phyloP scores from a whole-genome alignment of 1,140 invertebrate genomes.

The Temnothorax curvispinosus region DNA sequence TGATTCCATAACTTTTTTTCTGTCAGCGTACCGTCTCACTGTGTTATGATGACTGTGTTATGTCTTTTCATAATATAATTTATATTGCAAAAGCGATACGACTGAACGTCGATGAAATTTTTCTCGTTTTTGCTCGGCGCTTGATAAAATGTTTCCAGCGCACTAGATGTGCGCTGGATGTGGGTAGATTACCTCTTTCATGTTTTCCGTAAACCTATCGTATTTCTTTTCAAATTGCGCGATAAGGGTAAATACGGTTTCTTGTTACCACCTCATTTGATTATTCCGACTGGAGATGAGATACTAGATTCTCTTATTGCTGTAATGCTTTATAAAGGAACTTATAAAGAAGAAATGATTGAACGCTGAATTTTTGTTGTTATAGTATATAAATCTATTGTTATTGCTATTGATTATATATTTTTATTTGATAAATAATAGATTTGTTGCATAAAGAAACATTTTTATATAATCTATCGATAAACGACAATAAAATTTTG shows the following conservation, averaged over 20 bases:
- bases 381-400: neutral
- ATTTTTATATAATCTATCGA: no score
- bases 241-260: neutral
- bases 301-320: neutral
- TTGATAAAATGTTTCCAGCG: neutral
- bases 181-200: neutral
- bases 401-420: neutral
- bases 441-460: no score
- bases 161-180: neutral
- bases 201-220: neutral
- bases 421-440: no score
- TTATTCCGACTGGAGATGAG: neutral
- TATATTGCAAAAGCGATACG: neutral
- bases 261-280: neutral
- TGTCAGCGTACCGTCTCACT: neutral
- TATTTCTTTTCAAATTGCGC: neutral
- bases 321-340: neutral
- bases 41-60: no score
- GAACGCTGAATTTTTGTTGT: neutral
- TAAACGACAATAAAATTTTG: no score
- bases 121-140: neutral
- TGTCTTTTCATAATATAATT: conserved; percentile 22
- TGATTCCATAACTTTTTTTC: neutral
- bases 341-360: neutral
- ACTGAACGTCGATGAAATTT: neutral